Evolutionary conservation across 2,888 invertebrate genomes (phyloP).

Genomic region (Phengaris alcon): DNA sequence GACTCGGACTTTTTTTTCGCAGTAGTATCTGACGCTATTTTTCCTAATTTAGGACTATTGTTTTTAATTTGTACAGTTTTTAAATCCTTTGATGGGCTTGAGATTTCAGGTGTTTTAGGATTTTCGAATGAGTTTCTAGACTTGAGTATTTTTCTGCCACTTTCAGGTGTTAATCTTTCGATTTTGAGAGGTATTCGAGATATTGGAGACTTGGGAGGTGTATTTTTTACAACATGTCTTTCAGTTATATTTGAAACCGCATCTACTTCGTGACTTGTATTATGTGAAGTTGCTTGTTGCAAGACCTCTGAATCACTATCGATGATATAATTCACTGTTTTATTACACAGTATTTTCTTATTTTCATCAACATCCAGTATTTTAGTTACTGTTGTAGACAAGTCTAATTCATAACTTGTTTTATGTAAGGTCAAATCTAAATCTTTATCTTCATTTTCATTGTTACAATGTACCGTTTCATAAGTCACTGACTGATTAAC

Average conservation of each 20-base stretch:
- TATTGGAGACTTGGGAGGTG: neutral
- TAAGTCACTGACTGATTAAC: neutral
- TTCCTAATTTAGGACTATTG: neutral
- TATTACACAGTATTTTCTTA: neutral
- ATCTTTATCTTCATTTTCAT: neutral
- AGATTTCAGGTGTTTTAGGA: neutral
- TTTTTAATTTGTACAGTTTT: neutral
- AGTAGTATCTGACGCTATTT: neutral
- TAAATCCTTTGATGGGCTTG: neutral
- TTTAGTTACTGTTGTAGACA: neutral
- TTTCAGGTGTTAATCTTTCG: conserved; percentile 5
- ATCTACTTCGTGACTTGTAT: neutral
- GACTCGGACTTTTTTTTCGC: neutral
- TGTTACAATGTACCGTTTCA: neutral
- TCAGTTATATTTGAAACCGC: neutral
- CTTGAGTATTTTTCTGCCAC: neutral
- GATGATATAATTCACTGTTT: neutral
- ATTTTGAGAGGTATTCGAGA: neutral
- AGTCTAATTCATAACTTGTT: neutral
- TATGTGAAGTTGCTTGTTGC: neutral
- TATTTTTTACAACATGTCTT: neutral
- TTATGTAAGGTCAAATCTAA: neutral
- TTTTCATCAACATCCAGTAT: neutral
- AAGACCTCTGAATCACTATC: neutral
- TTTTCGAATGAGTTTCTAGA: neutral